A percentile compares a stretch with the other conserved stretches of the same genome.
Evolutionary conservation across 1,140 invertebrate genomes (phyloP).

Genomic region (Aphis craccivora): DNA sequence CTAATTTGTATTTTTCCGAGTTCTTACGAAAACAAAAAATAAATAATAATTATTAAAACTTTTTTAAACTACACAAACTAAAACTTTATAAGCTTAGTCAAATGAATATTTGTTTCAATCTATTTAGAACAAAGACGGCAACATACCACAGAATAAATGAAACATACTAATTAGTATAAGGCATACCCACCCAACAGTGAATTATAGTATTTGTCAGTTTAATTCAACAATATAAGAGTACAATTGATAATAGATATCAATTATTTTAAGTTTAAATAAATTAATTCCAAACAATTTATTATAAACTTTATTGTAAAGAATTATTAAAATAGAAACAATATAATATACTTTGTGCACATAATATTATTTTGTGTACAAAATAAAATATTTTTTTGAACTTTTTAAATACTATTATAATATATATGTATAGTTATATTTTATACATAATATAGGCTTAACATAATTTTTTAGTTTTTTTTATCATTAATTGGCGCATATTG

Average conservation of each 20-base stretch:
- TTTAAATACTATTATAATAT: constrained; percentile 11
- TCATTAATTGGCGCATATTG: background rate
- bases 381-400: background rate
- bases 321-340: constrained; percentile 46
- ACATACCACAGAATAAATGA: too few species aligned
- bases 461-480: constrained; percentile 12
- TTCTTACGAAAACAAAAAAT: too few species aligned
- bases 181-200: background rate
- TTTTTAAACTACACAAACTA: too few species aligned
- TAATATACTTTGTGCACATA: constrained; percentile 9
- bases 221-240: background rate
- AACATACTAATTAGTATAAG: background rate
- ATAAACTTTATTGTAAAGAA: constrained; percentile 11
- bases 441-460: background rate
- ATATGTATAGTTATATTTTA: background rate
- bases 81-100: background rate
- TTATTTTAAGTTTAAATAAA: constrained; percentile 1
- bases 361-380: constrained; percentile 30
- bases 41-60: too few species aligned
- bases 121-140: background rate
- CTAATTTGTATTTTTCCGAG: too few species aligned
- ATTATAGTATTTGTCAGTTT: background rate
- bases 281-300: background rate
- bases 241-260: background rate
- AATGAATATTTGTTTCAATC: background rate